Conservation (phyloP, 2,113 vertebrate species). For the Danionella cerebrum region DNA sequence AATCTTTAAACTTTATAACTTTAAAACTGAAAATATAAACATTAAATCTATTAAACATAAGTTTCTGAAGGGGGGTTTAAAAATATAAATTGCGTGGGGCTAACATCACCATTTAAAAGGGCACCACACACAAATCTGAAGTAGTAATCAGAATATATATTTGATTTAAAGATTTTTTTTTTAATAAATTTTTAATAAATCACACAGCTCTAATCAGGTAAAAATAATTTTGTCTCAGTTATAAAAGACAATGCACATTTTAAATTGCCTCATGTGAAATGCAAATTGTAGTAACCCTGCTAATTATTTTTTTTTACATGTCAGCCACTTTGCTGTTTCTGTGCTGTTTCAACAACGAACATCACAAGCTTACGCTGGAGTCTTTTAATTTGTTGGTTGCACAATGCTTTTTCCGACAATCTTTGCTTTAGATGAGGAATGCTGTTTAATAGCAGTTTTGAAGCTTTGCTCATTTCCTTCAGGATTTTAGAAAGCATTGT, state of each 20-base stretch:
- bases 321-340: slow-evolving; percentile 46
- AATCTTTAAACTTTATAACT: too few relatives aligned
- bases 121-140: too few relatives aligned
- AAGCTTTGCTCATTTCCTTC: not conserved
- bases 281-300: slow-evolving; percentile 63
- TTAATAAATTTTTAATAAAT: too few relatives aligned
- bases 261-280: slow-evolving; percentile 11
- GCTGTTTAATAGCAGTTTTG: not conserved
- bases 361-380: slow-evolving; percentile 53
- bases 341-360: slow-evolving; percentile 39
- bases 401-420: not conserved
- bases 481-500: slow-evolving; percentile 30
- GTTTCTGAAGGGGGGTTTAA: too few relatives aligned
- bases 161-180: too few relatives aligned
- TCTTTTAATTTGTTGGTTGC: not conserved
- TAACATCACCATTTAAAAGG: too few relatives aligned
- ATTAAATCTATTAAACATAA: too few relatives aligned
- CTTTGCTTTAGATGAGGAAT: not conserved
- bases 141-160: too few relatives aligned
- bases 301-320: slow-evolving; percentile 77
- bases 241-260: not conserved
- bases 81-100: too few relatives aligned
- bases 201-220: too few relatives aligned
- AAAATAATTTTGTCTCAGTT: not conserved
- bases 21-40: too few relatives aligned